These are phyloP conservation scores for Antidorcas marsupialis DNA, from an alignment of 2,113 vertebrate genomes.

Conservation along the genomic window DNA sequence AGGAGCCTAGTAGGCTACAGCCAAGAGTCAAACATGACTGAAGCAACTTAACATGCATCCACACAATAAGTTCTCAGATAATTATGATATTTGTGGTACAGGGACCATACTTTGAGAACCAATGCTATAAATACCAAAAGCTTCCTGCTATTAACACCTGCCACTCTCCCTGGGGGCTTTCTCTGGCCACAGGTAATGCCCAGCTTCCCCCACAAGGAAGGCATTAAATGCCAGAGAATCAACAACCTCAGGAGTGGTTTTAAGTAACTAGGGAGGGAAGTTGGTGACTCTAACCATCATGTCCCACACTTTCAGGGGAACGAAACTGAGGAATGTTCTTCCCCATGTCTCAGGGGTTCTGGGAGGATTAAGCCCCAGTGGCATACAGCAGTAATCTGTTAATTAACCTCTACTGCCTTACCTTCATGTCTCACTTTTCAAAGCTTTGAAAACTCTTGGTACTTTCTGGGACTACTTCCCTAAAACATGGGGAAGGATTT, in stretches of 20 bases:
- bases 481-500: not conserved
- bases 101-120: not conserved
- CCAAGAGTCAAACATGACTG: not conserved
- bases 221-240: not conserved
- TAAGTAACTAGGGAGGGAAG: not conserved
- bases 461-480: not conserved
- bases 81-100: not conserved
- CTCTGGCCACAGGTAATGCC: not conserved
- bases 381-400: not conserved
- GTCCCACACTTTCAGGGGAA: not conserved
- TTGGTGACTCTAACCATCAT: not conserved
- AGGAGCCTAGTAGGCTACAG: not conserved
- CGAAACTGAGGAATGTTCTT: not conserved
- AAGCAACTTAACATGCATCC: not conserved
- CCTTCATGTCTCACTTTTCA: not conserved
- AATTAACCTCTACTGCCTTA: not conserved
- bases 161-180: not conserved
- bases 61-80: not conserved
- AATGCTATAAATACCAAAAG: not conserved
- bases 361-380: not conserved
- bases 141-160: not conserved
- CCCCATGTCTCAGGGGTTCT: not conserved
- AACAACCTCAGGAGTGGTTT: not conserved
- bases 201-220: not conserved
- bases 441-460: not conserved